Evolutionary conservation across 2,113 vertebrate genomes (phyloP).

Genomic region (Taxidea taxus): DNA sequence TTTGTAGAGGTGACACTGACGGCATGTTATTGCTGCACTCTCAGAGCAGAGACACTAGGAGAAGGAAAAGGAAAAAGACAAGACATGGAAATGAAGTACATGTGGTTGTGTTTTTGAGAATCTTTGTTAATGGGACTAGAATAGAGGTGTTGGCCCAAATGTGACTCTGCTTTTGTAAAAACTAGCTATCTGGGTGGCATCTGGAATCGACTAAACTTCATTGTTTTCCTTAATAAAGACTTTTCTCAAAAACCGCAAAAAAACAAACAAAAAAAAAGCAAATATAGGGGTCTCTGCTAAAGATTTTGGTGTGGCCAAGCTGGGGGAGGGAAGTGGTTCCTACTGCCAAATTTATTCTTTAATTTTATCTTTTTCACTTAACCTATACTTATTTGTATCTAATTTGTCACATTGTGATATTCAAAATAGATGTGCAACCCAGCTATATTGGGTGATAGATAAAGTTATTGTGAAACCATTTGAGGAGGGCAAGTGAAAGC

Average conservation of each 20-base stretch:
- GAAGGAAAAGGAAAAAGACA: neutral
- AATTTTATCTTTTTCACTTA: neutral
- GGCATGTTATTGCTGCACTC: neutral
- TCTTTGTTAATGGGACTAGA: conserved; percentile 37
- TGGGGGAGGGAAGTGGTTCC: neutral
- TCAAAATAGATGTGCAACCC: neutral
- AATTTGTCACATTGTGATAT: neutral
- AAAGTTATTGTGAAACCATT: neutral
- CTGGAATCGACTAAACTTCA: neutral
- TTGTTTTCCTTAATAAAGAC: neutral
- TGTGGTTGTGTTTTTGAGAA: neutral
- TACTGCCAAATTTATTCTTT: neutral
- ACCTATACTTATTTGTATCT: neutral
- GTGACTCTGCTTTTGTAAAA: conserved; percentile 23
- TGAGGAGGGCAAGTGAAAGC: neutral
- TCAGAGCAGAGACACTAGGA: neutral
- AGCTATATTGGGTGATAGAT: neutral
- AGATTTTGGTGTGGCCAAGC: neutral
- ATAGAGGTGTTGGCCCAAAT: neutral
- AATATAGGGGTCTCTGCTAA: neutral
- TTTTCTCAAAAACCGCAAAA: neutral
- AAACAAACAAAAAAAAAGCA: neutral
- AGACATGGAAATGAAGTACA: neutral
- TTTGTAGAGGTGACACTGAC: conserved; percentile 35
- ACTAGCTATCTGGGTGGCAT: neutral